Conservation (phyloP, 2,797 vertebrate genomes). For the Aplochiton taeniatus region DNA sequence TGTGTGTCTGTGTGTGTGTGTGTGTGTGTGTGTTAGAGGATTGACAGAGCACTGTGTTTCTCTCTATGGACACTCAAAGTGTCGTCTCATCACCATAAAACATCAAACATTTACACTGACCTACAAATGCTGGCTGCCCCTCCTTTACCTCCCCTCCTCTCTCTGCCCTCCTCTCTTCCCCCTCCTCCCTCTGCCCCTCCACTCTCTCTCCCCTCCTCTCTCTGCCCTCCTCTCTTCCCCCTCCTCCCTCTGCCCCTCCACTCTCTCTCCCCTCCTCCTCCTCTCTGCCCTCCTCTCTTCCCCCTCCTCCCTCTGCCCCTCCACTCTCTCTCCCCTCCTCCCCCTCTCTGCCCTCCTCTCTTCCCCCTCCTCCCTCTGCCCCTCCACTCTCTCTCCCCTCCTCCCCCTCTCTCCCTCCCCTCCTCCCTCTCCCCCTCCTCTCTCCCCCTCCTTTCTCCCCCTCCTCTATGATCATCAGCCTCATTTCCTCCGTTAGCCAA, state of each 20-base stretch:
- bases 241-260: slow-evolving; percentile 37
- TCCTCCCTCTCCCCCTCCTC: slow-evolving; percentile 28
- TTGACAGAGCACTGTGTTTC: too few relatives aligned
- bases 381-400: too few relatives aligned
- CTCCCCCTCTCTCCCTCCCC: slow-evolving; percentile 37
- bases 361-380: too few relatives aligned
- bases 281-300: slow-evolving; percentile 18
- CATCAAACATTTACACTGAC: slow-evolving; percentile 82
- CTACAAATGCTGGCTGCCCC: slow-evolving; percentile 69
- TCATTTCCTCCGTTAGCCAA: slow-evolving; percentile 54
- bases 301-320: too few relatives aligned
- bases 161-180: slow-evolving; percentile 42
- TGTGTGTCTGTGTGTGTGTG: too few relatives aligned
- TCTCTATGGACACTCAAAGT: slow-evolving; percentile 36
- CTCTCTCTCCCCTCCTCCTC: slow-evolving; percentile 32
- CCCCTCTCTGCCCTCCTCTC: too few relatives aligned
- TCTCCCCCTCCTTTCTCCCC: slow-evolving; percentile 19
- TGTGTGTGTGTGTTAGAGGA: neutral
- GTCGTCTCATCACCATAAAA: slow-evolving; percentile 68
- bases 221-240: slow-evolving; percentile 36
- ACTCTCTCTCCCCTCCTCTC: slow-evolving; percentile 29
- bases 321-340: too few relatives aligned
- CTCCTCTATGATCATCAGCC: slow-evolving; percentile 25
- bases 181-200: slow-evolving; percentile 38
- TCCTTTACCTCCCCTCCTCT: slow-evolving; percentile 4